A percentile compares a stretch with the other conserved stretches of the same genome.
phyloP scores from a whole-genome alignment of 2,797 vertebrate genomes.

The Gouania willdenowi region DNA sequence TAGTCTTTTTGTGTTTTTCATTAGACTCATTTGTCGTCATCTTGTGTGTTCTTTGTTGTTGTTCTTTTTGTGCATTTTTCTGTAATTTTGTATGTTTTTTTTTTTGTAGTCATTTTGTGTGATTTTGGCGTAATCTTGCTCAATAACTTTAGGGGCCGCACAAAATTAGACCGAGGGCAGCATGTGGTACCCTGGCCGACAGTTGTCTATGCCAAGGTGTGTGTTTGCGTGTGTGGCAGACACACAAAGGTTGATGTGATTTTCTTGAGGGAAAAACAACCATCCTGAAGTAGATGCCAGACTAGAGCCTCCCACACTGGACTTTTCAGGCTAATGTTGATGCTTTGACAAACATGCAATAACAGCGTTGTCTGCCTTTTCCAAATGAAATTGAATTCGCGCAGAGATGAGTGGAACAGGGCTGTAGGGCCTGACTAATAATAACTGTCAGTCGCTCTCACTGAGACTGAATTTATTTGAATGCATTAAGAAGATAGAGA shows the following conservation, averaged over 20 bases:
- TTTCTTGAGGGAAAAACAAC: slow-evolving; percentile 45
- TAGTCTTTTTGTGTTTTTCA: no score
- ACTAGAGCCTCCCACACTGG: slow-evolving; percentile 30
- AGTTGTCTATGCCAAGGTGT: slow-evolving; percentile 26
- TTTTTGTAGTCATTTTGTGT: no score
- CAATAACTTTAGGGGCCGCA: no score
- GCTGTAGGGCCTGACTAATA: slow-evolving; percentile 45
- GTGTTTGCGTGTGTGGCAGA: slow-evolving; percentile 39
- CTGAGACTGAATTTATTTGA: slow-evolving; percentile 59
- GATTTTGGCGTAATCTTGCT: no score
- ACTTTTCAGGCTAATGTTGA: slow-evolving; percentile 44
- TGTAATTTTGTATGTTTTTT: no score
- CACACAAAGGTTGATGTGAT: slow-evolving; percentile 44
- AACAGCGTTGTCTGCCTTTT: slow-evolving; percentile 39
- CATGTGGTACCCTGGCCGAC: no score
- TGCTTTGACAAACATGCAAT: slow-evolving; percentile 58
- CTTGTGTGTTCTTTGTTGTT: no score
- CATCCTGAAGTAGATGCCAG: slow-evolving; percentile 5
- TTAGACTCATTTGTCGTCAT: no score
- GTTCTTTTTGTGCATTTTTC: no score
- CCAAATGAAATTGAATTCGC: slow-evolving; percentile 61
- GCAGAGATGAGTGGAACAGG: slow-evolving; percentile 40
- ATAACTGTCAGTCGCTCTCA: slow-evolving; percentile 51
- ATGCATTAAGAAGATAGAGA: slow-evolving; percentile 40
- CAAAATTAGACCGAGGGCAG: no score